phyloP scores from a whole-genome alignment of 92 coral and sea anemone genomes.

The Bergia puertoricense region DNA sequence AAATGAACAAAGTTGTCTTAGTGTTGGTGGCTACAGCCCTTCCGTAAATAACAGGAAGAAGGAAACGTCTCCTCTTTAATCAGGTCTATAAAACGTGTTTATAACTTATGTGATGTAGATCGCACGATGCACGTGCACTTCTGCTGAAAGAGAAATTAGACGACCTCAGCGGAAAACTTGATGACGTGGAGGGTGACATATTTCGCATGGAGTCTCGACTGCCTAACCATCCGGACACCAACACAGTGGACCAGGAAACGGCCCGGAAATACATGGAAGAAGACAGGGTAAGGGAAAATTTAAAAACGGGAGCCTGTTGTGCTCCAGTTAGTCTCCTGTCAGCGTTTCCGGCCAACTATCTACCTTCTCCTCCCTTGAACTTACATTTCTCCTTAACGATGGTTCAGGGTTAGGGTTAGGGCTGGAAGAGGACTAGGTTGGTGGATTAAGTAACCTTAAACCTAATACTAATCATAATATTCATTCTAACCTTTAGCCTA shows the following conservation, averaged over 20 bases:
- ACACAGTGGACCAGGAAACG: constrained; percentile 24
- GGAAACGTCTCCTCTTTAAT: no score
- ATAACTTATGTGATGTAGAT: neutral
- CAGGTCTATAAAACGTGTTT: neutral
- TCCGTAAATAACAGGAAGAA: no score
- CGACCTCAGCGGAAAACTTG: constrained; percentile 45
- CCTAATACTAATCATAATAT: no score
- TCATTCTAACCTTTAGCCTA: no score
- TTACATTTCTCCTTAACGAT: neutral
- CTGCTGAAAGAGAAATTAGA: constrained; percentile 42
- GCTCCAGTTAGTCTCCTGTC: neutral
- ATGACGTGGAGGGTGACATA: constrained; percentile 32
- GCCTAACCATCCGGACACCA: constrained; percentile 26
- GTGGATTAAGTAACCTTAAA: no score
- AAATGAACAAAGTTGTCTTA: no score
- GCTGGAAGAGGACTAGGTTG: no score
- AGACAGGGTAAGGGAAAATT: constrained; percentile 12
- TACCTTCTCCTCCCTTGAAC: neutral
- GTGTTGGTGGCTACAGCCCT: no score
- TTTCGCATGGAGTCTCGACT: constrained; percentile 27
- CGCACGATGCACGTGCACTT: constrained; percentile 22
- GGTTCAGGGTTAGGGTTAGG: neutral
- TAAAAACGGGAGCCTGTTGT: no score
- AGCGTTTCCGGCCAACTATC: neutral
- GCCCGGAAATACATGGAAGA: constrained; percentile 44